phyloP scores from a whole-genome alignment of 2,113 vertebrate genomes.

The Isichthys henryi region DNA sequence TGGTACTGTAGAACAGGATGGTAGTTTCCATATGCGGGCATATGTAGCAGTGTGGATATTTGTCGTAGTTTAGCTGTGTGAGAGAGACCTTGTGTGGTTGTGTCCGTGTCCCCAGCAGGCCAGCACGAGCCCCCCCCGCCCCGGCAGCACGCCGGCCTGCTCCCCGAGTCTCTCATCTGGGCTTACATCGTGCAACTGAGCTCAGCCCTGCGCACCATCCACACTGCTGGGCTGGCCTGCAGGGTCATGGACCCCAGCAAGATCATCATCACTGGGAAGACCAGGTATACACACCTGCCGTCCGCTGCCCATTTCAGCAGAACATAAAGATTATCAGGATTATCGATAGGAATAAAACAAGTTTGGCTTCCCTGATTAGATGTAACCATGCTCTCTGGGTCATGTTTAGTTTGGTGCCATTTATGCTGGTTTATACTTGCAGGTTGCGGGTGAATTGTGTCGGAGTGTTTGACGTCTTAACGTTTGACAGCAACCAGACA shows the following conservation, averaged over 20 bases:
- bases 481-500: slow-evolving; percentile 96
- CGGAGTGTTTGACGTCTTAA: slow-evolving; percentile 95
- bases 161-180: slow-evolving; percentile 97
- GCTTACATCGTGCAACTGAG: slow-evolving; percentile 97
- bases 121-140: slow-evolving; percentile 91
- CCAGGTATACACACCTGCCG: slow-evolving; percentile 65
- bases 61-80: not conserved
- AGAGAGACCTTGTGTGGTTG: not conserved
- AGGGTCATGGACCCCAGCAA: slow-evolving; percentile 98
- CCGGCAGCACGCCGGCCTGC: slow-evolving; percentile 87
- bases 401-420: not conserved
- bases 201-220: slow-evolving; percentile 88
- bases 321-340: not conserved
- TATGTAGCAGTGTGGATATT: not conserved
- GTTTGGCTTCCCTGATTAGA: not conserved
- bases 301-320: not conserved
- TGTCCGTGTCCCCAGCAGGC: slow-evolving; percentile 52
- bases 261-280: slow-evolving; percentile 96
- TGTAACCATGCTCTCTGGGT: not conserved
- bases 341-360: not conserved
- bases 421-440: not conserved
- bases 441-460: slow-evolving; percentile 98
- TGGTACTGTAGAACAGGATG: not conserved
- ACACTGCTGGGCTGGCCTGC: slow-evolving; percentile 92
- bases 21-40: too few relatives aligned